Base-by-base conservation (phyloP, 1,140 invertebrate species). In the Bombus consobrinus region DNA sequence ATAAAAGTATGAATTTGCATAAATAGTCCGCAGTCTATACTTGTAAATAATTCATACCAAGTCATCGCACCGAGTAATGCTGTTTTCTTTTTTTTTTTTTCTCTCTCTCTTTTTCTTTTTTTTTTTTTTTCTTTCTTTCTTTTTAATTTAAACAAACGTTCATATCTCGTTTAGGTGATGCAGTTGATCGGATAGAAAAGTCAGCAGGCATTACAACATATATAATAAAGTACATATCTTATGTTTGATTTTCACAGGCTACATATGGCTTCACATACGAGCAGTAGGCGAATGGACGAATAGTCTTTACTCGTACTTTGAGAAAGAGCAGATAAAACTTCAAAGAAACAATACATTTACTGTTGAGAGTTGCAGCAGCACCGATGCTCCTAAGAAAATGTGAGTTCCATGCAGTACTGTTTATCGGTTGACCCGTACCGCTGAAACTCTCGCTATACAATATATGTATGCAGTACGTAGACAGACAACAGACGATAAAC, bases 221-320 rank as follows among this genome's bases (percentile, higher is more conserved):
- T 18, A 18, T 5, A 18, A 18, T 18, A 47, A 43, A 18, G 15
- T 53, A 53, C 47, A 53, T 18, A 6, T 53, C 47, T 6, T 6
- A 1, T 37, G 3, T 53, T 68, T 72, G 25, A 8, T 78, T 37
- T 83, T 72, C 18, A 22, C 15, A 98, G 98, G 98, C 92, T 97
- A 98, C 90, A 97, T 99, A 93, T 99, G 98, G 98, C 95, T 99
- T 1, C 99, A 99, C 94, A 98, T 99, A 83, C 96, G 98, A 83
- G 98, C 97, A 10, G 98, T 98, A 1, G 99, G 99, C 1, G 97
- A 99, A 94, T 99, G 99, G 99, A 99, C 99, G 0, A 98, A 98
- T 91, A 96, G 97, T 5, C 95, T 99, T 0, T 98, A 99, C 91
- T 96, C 97, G 2, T 99, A 98, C 94, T 99, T 99, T 91, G 97